Evolutionary conservation across 2,888 invertebrate genomes (phyloP), one percentile per base, ranked within the genome.

Genomic region (Drosophila robusta): DNA sequence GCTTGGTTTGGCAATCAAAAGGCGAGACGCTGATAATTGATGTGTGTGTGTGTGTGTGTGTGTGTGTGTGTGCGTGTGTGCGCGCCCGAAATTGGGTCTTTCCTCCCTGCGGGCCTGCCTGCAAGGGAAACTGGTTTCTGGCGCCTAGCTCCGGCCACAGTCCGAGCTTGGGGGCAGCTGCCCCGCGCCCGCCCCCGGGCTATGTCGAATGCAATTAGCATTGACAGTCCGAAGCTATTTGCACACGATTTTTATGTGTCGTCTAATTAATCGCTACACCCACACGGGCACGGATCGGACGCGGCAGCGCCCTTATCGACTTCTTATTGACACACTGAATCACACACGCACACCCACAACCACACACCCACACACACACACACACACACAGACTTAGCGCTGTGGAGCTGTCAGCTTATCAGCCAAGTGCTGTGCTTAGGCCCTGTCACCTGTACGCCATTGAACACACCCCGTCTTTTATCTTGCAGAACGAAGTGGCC

Each of bases 401-500:
- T 8, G 45, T 8, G 18, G 29, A 75, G 56, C 79, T 75, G 63
- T 50, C 32, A 38, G 70, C 85, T 87, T 80, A 80, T 80, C 80
- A 87, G 87, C 46, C 78, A 46, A 63, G 79, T 74, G 47, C 34
- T n/a, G 34, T 76, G 65, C 83, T 64, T 68, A 63, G 55, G 46
- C 36, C 49, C 29, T 45, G 60, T 52, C 60, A 50, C 62, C 36
- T 51, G 32, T 55, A 50, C 47, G 34, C 18, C 32, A 34, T 24
- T 46, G 12, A 29, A 32, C 42, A 47, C 45, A 24, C 29, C 26
- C 47, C 24, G 41, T 12, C 2, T 18, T 42, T 11, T 22, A 54
- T 14, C 86, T 82, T 89, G 57, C 87, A 98, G 95, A 99, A 99
- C 91, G 98, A 99, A 93, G 98, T 99, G 0, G 98, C 98, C 0